Percentiles rank a stretch among this genome's conserved stretches.
Conservation (phyloP, 2,113 vertebrate genomes). For the Hiodon alosoides region DNA sequence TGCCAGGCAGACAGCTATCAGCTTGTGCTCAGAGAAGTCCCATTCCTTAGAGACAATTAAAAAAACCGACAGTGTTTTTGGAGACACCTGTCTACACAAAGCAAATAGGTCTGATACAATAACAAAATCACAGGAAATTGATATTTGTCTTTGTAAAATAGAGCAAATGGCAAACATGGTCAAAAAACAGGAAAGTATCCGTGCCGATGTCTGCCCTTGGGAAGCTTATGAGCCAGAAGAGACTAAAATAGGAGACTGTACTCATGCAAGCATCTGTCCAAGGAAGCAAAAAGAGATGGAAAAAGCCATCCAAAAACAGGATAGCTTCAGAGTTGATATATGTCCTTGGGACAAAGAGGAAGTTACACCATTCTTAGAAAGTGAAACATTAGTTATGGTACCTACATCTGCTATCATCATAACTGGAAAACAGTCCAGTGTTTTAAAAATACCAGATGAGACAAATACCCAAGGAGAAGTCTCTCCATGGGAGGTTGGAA, state of each 20-base stretch:
- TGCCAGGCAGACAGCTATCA: slow-evolving; percentile 29
- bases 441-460: not conserved
- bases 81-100: slow-evolving; percentile 30
- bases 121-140: not conserved
- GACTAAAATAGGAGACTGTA: slow-evolving; percentile 19
- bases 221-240: slow-evolving; percentile 33
- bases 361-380: not conserved
- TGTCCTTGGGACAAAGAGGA: slow-evolving; percentile 28
- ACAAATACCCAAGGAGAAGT: not conserved
- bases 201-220: slow-evolving; percentile 41
- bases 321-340: slow-evolving; percentile 12
- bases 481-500: slow-evolving; percentile 42
- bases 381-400: slow-evolving; percentile 5
- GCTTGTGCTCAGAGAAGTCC: slow-evolving; percentile 37
- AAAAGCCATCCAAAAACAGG: slow-evolving; percentile 5
- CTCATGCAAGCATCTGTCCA: slow-evolving; percentile 15
- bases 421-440: slow-evolving; percentile 14
- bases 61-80: slow-evolving; percentile 38
- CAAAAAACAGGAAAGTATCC: slow-evolving; percentile 16
- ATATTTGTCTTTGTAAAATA: slow-evolving; percentile 54
- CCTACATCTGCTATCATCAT: not conserved
- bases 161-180: slow-evolving; percentile 14
- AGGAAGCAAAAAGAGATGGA: slow-evolving; percentile 31
- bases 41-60: slow-evolving; percentile 35
- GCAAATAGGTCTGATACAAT: slow-evolving; percentile 14